Conservation (phyloP, 2,113 vertebrate genomes). For the Saguinus imperator region DNA sequence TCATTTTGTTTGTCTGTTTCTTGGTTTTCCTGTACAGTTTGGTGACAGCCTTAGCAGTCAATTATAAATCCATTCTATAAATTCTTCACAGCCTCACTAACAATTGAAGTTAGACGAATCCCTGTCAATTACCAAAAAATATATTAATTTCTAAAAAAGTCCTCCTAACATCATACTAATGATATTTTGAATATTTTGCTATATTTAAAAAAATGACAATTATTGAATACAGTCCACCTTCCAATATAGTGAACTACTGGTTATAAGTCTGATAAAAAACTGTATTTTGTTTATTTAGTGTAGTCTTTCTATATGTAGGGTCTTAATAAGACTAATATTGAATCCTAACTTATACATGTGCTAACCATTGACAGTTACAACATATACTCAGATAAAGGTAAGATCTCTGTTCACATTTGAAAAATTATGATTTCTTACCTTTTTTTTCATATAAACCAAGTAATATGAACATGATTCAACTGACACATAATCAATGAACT, state of each 20-base stretch:
- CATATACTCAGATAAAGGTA: background rate
- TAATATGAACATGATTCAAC: conserved; percentile 23
- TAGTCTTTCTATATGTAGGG: background rate
- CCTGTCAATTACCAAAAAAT: background rate
- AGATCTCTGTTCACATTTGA: background rate
- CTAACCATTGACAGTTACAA: background rate
- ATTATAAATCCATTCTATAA: background rate
- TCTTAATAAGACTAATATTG: background rate
- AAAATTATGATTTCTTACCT: background rate
- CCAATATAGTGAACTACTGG: background rate
- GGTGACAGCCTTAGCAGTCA: background rate
- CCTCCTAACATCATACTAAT: background rate
- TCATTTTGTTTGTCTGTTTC: background rate
- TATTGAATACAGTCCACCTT: background rate
- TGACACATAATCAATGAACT: conserved; percentile 58
- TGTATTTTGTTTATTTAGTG: background rate
- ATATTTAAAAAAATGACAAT: background rate
- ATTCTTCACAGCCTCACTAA: background rate
- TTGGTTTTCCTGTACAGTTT: background rate
- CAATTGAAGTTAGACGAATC: background rate
- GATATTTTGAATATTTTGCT: background rate
- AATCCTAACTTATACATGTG: background rate
- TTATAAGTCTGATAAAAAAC: background rate
- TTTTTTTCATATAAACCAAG: conserved; percentile 22
- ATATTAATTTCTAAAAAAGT: background rate